Evolutionary conservation across 2,797 vertebrate species (phyloP).

Genomic region (Eremophila alpestris): DNA sequence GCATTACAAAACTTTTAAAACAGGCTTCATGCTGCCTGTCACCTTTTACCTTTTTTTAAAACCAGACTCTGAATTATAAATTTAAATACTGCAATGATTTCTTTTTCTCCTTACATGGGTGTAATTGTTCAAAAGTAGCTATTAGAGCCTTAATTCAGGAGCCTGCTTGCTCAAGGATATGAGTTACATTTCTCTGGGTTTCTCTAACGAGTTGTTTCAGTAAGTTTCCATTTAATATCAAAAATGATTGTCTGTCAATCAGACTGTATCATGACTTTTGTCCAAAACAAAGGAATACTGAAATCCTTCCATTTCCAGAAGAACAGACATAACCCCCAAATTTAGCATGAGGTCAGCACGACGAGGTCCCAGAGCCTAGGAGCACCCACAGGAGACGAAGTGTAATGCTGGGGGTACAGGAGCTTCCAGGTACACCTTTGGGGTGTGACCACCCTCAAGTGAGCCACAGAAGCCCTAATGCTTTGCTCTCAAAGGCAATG

Average conservation of each 20-base stretch:
- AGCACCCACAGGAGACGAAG: accelerated
- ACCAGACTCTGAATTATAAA: not conserved
- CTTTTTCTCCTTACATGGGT: not conserved
- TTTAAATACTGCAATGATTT: not conserved
- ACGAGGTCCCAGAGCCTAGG: not conserved
- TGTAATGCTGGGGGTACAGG: accelerated
- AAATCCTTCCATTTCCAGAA: not conserved
- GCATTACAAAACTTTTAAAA: not conserved
- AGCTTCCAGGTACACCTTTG: not conserved
- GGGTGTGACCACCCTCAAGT: accelerated
- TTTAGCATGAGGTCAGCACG: not conserved
- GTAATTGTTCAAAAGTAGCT: not conserved
- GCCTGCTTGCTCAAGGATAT: not conserved
- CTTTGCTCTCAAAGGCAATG: not conserved
- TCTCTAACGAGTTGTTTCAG: not conserved
- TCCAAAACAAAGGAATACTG: not conserved
- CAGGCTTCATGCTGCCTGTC: not conserved
- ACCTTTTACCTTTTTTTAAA: not conserved
- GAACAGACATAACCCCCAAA: not conserved
- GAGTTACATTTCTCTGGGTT: not conserved
- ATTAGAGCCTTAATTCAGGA: not conserved
- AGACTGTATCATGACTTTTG: not conserved
- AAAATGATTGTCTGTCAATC: not conserved
- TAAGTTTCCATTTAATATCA: not conserved
- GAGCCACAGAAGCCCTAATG: not conserved